Percentiles rank a stretch among this genome's conserved stretches.
Evolutionary conservation across 2,888 invertebrate genomes (phyloP).

Genomic region (Theretra japonica): DNA sequence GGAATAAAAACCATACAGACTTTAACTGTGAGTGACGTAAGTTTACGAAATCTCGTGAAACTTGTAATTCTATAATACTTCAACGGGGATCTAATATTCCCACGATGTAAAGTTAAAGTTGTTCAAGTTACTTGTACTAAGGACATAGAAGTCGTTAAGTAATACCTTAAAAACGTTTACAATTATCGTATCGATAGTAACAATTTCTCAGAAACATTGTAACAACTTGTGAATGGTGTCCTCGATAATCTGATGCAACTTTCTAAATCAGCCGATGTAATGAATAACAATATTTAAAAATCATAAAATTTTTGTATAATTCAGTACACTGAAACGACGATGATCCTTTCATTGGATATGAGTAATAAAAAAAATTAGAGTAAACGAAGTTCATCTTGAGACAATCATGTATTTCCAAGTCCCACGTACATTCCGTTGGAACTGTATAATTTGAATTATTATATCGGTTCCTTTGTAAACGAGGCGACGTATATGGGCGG

Average conservation of each 20-base stretch:
- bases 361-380: no score
- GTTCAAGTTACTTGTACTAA: no score
- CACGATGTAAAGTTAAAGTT: no score
- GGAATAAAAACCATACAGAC: no score
- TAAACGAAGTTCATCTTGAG: background rate
- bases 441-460: background rate
- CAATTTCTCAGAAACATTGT: slow-evolving; percentile 4
- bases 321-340: no score
- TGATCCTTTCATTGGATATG: no score
- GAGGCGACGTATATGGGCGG: slow-evolving; percentile 1
- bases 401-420: background rate
- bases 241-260: slow-evolving; percentile 5
- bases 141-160: background rate
- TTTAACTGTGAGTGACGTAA: no score
- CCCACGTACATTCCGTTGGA: background rate
- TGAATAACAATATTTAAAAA: background rate
- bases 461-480: background rate
- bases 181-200: background rate
- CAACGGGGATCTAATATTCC: no score
- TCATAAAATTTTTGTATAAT: background rate
- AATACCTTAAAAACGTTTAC: background rate
- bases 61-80: no score
- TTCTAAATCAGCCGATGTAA: background rate
- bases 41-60: no score
- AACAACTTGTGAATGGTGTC: background rate